phyloP scores from a whole-genome alignment of 2,888 invertebrate species.

The Phlogophora meticulosa region DNA sequence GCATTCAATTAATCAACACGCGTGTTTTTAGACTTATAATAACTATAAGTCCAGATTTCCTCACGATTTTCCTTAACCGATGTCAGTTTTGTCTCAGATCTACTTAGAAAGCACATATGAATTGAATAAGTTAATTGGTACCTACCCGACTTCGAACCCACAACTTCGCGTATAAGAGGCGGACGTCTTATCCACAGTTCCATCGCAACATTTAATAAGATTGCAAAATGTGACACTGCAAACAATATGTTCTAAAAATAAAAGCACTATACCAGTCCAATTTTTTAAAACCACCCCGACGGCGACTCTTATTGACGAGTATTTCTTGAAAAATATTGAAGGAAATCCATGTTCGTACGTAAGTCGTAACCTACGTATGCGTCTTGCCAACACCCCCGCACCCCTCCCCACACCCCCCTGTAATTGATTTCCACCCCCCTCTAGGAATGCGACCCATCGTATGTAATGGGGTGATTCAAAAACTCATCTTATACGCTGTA shows the following conservation, averaged over 20 bases:
- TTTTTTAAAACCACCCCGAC: conserved; percentile 18
- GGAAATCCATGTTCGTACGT: conserved; percentile 59
- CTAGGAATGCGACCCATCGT: conserved; percentile 73
- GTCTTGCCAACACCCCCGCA: conserved; percentile 56
- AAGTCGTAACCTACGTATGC: conserved; percentile 61
- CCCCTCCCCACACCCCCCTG: conserved; percentile 62
- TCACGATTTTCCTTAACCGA: too few relatives aligned
- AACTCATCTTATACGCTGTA: conserved; percentile 76
- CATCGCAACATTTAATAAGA: neutral
- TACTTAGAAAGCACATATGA: too few relatives aligned
- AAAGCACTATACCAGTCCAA: neutral
- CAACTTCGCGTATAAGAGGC: neutral
- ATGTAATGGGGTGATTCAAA: conserved; percentile 75
- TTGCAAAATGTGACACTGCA: neutral
- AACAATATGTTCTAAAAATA: neutral
- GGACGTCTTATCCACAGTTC: neutral
- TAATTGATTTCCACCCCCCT: conserved; percentile 79
- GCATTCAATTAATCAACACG: too few relatives aligned
- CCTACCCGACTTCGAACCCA: too few relatives aligned
- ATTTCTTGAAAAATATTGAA: conserved; percentile 62
- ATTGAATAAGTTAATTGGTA: too few relatives aligned
- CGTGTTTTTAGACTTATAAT: too few relatives aligned
- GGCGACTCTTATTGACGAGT: conserved; percentile 42
- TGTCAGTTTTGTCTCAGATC: too few relatives aligned
- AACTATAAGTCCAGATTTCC: too few relatives aligned